Evolutionary conservation across 2,888 invertebrate species (phyloP).

Genomic region (Ischnus inquisitorius): DNA sequence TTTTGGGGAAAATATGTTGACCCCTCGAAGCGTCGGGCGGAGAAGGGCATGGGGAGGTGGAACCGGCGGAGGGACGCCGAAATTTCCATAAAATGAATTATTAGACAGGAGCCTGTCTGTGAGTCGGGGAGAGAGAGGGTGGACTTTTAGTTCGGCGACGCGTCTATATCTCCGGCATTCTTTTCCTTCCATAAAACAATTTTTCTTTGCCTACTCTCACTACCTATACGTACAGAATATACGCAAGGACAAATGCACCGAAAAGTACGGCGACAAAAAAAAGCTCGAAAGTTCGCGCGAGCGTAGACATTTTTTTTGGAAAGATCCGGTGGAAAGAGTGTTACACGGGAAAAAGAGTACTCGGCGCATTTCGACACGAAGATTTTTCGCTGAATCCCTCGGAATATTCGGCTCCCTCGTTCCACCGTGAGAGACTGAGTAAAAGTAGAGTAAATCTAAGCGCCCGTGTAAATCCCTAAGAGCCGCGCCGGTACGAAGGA

Average conservation of each 20-base stretch:
- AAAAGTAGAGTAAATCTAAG: slow-evolving; percentile 60
- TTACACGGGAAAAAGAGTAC: background rate
- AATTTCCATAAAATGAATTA: slow-evolving; percentile 83
- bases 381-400: slow-evolving; percentile 28
- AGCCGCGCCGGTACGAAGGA: slow-evolving; percentile 47
- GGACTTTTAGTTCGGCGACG: slow-evolving; percentile 36
- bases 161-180: slow-evolving; percentile 15
- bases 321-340: background rate
- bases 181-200: slow-evolving; percentile 53
- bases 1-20: slow-evolving; percentile 84
- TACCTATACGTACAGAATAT: too few relatives aligned
- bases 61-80: slow-evolving; percentile 40
- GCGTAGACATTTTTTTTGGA: too few relatives aligned
- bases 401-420: slow-evolving; percentile 33
- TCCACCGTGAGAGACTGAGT: slow-evolving; percentile 14
- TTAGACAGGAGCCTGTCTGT: slow-evolving; percentile 74
- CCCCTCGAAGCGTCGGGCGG: slow-evolving; percentile 55
- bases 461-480: slow-evolving; percentile 66
- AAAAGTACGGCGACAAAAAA: slow-evolving; percentile 31
- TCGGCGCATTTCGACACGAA: slow-evolving; percentile 20
- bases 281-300: background rate
- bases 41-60: slow-evolving; percentile 26
- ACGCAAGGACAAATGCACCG: slow-evolving; percentile 33
- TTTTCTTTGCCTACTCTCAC: slow-evolving; percentile 49
- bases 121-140: slow-evolving; percentile 43